Base-by-base conservation (phyloP, 2,113 vertebrate genomes). In the Leptosomus discolor region DNA sequence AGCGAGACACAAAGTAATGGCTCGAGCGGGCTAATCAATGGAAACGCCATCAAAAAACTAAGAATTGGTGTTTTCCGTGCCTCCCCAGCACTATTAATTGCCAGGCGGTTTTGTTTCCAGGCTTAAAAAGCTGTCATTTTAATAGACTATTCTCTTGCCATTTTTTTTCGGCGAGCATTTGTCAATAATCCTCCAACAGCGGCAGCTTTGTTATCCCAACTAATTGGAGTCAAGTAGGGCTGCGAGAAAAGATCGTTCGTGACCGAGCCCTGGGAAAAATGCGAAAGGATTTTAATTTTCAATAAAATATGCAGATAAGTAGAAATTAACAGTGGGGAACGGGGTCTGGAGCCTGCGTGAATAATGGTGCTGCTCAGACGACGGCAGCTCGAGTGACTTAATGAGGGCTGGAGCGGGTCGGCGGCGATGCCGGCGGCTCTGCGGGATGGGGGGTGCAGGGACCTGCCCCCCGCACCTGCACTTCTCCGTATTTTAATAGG, bases 181-280 rank as follows among this genome's bases (percentile, higher is more conserved):
- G 91, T 95, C 95, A 95, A 75, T 94, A 96, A 94, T 91, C 80
- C 95, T 48, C 87, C 39, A 50, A 74, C 84, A 94, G 93, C 87
- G 11, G 90, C 88, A 90, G 93, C 92, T 94, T 95, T 96, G 95
- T 96, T 91, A 96, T 79, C 93, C 90, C 93, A 71, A 85, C 91
- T 92, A 94, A 96, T 90, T 90, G 95, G 95, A 97, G 96, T 96
- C 96, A 96, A 94, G 94, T 94, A 53, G 93, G 90, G 93, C 93
- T 58, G 65, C 46, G 23, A 88, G 88, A 87, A 96, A 92, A 81
- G 83, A 78, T 85, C 37, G 18, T 51, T 77, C 68, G 9, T 27
- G 1, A 26, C 7, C 2, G 5, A 89, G 87, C 69, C 92, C 94
- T 93, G 81, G 90, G 92, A 84, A 92, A 97, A 86, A 82, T 1